These are phyloP conservation scores for Dicrurus megarhynchus DNA, from an alignment of 2,113 vertebrate species.

Conservation along the genomic window DNA sequence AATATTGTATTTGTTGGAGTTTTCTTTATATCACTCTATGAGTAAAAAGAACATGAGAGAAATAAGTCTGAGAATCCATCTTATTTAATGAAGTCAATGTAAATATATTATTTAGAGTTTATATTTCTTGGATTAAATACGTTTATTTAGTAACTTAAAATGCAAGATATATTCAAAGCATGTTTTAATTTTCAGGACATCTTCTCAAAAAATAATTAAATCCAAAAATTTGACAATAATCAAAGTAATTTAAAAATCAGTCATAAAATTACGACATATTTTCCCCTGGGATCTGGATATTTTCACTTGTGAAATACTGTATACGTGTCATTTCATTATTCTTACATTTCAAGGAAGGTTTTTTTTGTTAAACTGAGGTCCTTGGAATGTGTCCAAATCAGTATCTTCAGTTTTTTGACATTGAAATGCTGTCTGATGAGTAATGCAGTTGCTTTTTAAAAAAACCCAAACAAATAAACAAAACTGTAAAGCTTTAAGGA, in stretches of 20 bases:
- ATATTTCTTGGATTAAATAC: not conserved
- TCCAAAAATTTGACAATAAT: not conserved
- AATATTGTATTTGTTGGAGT: not conserved
- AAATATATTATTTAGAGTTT: not conserved
- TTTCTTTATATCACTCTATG: not conserved
- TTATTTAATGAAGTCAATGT: not conserved
- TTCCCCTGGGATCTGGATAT: not conserved
- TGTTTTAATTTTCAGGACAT: not conserved
- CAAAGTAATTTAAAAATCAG: not conserved
- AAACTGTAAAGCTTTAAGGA: not conserved
- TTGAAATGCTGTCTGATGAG: not conserved
- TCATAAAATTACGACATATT: not conserved
- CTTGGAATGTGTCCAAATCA: not conserved
- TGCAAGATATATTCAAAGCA: not conserved
- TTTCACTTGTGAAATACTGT: conserved; percentile 6
- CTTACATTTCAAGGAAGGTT: not conserved
- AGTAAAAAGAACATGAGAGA: not conserved
- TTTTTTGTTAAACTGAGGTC: not conserved
- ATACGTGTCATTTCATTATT: not conserved
- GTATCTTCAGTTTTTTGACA: not conserved
- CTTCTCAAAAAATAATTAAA: not conserved
- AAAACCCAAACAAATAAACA: not conserved
- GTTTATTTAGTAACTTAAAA: not conserved
- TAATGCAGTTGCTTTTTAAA: not conserved
- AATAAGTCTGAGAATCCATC: not conserved